Evolutionary conservation across 2,888 invertebrate species (phyloP).

Genomic region (Agrochola circellaris): DNA sequence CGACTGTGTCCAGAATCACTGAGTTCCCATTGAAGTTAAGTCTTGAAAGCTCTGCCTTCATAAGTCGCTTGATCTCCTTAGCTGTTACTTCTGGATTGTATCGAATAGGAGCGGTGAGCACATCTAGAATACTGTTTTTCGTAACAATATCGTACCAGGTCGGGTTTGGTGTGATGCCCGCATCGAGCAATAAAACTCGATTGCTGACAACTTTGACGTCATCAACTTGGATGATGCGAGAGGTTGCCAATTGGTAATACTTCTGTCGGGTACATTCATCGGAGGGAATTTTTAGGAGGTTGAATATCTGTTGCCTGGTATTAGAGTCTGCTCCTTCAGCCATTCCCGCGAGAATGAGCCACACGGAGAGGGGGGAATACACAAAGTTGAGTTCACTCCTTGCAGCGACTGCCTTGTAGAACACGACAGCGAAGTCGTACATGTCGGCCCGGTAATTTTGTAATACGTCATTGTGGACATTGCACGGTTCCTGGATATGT

Average conservation of each 20-base stretch:
- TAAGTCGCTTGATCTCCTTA: conserved; percentile 44
- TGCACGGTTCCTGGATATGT: conserved; percentile 42
- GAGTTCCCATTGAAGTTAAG: conserved; percentile 60
- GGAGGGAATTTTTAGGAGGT: conserved; percentile 57
- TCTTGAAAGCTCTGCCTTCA: not conserved
- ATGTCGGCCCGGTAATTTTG: conserved; percentile 30
- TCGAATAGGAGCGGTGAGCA: conserved; percentile 50
- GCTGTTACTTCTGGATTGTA: conserved; percentile 44
- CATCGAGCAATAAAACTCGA: conserved; percentile 58
- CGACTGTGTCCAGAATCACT: conserved; percentile 53
- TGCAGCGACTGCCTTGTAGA: conserved; percentile 37
- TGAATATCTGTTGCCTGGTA: conserved; percentile 53
- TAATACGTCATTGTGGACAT: conserved; percentile 34
- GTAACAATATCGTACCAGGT: conserved; percentile 54
- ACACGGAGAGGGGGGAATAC: conserved; percentile 59
- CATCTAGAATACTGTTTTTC: conserved; percentile 43
- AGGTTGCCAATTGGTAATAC: conserved; percentile 59
- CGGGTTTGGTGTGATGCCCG: conserved; percentile 40
- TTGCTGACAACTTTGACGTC: conserved; percentile 55
- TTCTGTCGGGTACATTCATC: conserved; percentile 58
- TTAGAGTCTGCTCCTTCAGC: conserved; percentile 62
- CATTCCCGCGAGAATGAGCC: conserved; percentile 62
- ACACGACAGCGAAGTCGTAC: conserved; percentile 36
- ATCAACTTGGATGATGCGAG: conserved; percentile 41
- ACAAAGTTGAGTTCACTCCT: conserved; percentile 52